These are phyloP conservation scores for Syngnathus rostellatus DNA, from an alignment of 2,797 vertebrate genomes.

Conservation along the genomic window DNA sequence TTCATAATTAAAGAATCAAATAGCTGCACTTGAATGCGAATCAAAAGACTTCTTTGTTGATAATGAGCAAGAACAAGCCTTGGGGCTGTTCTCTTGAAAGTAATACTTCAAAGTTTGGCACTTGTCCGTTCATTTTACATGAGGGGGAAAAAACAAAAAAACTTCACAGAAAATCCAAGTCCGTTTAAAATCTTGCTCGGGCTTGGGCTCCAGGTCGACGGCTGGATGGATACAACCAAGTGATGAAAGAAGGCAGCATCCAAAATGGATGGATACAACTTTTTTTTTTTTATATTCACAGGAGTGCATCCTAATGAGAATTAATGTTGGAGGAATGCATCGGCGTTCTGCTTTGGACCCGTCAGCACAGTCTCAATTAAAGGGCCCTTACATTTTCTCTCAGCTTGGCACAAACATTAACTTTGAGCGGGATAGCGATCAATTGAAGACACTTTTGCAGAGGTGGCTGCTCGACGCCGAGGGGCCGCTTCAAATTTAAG, in stretches of 20 bases:
- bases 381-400: not conserved
- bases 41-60: constrained; percentile 50
- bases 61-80: constrained; percentile 49
- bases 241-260: no score
- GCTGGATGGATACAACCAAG: no score
- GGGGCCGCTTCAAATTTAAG: not conserved
- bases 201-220: no score
- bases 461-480: not conserved
- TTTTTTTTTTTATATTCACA: not conserved
- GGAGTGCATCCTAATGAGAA: not conserved
- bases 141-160: constrained; percentile 1
- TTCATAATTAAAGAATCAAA: constrained; percentile 29
- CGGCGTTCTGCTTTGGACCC: not conserved
- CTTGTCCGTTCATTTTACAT: constrained; percentile 8
- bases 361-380: not conserved
- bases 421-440: not conserved
- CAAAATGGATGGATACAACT: not conserved
- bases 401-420: not conserved
- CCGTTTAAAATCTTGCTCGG: not conserved
- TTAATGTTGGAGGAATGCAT: not conserved
- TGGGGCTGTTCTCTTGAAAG: constrained; percentile 38
- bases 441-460: not conserved
- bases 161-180: not conserved
- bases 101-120: constrained; percentile 49
- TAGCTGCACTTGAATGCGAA: constrained; percentile 29